Evolutionary conservation across 2,113 vertebrate species (phyloP), one percentile per base, ranked within the genome.

Genomic region (Morone chrysops): DNA sequence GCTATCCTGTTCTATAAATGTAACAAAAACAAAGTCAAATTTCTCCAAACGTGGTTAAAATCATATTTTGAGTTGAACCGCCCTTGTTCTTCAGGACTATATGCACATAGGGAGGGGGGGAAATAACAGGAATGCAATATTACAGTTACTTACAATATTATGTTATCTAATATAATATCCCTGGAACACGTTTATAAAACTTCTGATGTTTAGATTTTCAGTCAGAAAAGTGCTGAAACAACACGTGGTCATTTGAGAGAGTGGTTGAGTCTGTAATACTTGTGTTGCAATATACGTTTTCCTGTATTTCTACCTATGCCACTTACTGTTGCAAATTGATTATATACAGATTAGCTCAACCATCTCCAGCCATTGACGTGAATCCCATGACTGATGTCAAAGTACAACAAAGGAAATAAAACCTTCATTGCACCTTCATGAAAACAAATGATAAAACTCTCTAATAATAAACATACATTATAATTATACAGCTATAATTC

Each of bases 401-500:
- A n/a, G 6, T 20, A 68, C 16, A 57, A 62, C 22, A 57, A 0
- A 75, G 61, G 47, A 63, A 75, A 80, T 62, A 17, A 48, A 65
- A 31, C 31, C 13, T 0, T 54, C 56, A 60, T 48, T 36, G n/a
- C 36, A 72, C 5, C n/a, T 41, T 69, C 22, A 36, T 25, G 0
- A 4, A 59, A 66, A 62, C 59, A 80, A 70, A 67, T 25, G 1
- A 67, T 0, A n/a, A 51, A 80, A 63, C 6, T 56, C 47, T n/a
- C 31, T 3, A 31, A 54, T 20, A 47, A 45, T 41, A 43, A 25
- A 70, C 11, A 54, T 31, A 14, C 45, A 36, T 25, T 70, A 48
- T 3, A 40, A 31, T 31, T 14, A 4, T 9, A 51, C 4, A 0
- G 61, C 80, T 94, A 96, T 51, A 96, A 81, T 86, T 95, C 95